Percentiles rank a stretch among this genome's conserved stretches.
Conservation (phyloP, 2,888 invertebrate species). For the Gandaritis pyraliata region DNA sequence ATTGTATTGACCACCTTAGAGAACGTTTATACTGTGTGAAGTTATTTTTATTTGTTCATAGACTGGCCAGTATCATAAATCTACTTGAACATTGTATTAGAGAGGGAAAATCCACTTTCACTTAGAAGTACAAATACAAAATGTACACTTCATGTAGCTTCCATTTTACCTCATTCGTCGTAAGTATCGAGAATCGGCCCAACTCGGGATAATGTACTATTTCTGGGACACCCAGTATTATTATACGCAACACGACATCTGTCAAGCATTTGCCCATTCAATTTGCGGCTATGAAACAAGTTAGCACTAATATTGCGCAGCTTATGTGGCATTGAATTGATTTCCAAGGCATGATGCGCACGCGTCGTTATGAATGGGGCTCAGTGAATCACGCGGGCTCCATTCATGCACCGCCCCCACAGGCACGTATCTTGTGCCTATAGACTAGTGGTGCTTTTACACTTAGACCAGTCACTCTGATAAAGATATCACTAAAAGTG, state of each 20-base stretch:
- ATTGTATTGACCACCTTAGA: constrained; percentile 44
- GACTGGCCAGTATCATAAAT: neutral
- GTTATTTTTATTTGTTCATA: constrained; percentile 10
- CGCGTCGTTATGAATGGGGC: constrained; percentile 71
- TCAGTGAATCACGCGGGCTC: constrained; percentile 74
- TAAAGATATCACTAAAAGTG: too few species aligned
- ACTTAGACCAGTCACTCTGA: neutral
- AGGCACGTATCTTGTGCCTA: constrained; percentile 60
- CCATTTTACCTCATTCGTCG: neutral
- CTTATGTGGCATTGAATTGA: constrained; percentile 57
- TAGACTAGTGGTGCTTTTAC: constrained; percentile 18
- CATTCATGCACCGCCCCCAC: constrained; percentile 76
- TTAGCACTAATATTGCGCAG: constrained; percentile 49
- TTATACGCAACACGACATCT: constrained; percentile 2
- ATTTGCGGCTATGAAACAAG: constrained; percentile 40
- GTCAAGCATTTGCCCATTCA: constrained; percentile 37
- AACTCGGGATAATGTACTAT: too few species aligned
- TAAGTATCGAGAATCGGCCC: too few species aligned
- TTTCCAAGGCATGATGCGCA: constrained; percentile 58
- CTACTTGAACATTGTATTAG: neutral
- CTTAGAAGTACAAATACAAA: neutral
- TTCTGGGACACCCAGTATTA: too few species aligned
- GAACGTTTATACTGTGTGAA: constrained; percentile 52
- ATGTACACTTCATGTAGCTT: neutral
- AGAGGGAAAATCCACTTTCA: constrained; percentile 1